Evolutionary conservation across 2,113 vertebrate species (phyloP), one percentile per base, ranked within the genome.

Genomic region (Xiphophorus hellerii): DNA sequence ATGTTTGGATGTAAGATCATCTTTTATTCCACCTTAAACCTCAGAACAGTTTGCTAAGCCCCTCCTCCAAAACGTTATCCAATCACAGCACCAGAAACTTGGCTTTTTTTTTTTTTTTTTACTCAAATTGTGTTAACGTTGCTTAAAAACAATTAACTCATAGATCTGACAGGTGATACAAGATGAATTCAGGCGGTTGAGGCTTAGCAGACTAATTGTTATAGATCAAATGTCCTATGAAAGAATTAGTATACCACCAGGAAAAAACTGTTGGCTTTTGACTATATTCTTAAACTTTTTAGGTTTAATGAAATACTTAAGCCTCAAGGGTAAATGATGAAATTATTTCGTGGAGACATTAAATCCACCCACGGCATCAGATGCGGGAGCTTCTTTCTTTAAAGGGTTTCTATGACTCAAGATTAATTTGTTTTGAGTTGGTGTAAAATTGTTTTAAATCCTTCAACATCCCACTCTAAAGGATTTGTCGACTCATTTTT

Each of bases 1-100:
- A 7, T 51, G 69, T 17, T 28, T 66, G 62, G 72, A 73, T 76
- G 69, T 73, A 31, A 33, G 66, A 27, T 75, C 31, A 61, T 67
- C 58, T 15, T 69, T 74, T 33, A 39, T 73, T 65, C 60, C 27
- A 66, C 42, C 28, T 72, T 11, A 64, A 71, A 54, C 64, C 33
- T 17, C 8, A 7, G 51, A 76, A 51, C 15, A 54, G 3, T 77
- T 74, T 58, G 58, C 70, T 66, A 72, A 72, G 42, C 60, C 65
- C 58, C 30, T 22, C 29, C 69, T 60, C 54, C 69, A 39, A 3
- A 7, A 1, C 22, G 4, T n/a, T 5, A 29, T 68, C 27, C 44
- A 25, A 72, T 78, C 65, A 62, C 17, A 60, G 28, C 30, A 68
- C 42, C 64, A 66, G 15, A 20, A 48, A 61, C 48, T 30, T n/a